Percentiles rank a stretch among this genome's conserved stretches.
Conservation (phyloP, 2,113 vertebrate species). For the Falco punctatus region DNA sequence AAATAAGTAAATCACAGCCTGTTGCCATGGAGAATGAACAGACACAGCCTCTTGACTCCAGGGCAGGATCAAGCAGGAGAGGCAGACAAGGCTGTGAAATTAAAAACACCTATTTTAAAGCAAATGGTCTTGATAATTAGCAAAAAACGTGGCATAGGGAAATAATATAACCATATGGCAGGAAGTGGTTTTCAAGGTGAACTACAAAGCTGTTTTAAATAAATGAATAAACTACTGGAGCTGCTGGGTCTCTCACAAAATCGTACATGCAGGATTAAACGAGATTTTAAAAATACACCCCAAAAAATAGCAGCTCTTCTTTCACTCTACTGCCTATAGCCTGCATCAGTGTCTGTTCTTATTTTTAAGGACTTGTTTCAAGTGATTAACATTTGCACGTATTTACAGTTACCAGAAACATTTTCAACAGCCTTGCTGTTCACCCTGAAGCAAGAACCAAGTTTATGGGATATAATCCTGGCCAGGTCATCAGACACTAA, state of each 20-base stretch:
- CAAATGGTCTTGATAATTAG: constrained; percentile 60
- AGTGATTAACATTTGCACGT: background rate
- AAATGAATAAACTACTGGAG: constrained; percentile 47
- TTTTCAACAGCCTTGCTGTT: background rate
- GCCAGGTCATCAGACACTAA: background rate
- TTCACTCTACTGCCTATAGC: background rate
- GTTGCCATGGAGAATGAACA: constrained; percentile 75
- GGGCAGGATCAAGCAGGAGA: constrained; percentile 55
- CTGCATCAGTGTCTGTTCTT: background rate
- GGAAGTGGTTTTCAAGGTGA: constrained; percentile 65
- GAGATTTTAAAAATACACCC: background rate
- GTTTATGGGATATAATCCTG: background rate
- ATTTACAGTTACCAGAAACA: background rate
- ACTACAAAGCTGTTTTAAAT: constrained; percentile 56
- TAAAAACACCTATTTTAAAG: constrained; percentile 70
- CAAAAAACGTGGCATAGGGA: constrained; percentile 34
- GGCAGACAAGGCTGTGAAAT: constrained; percentile 64
- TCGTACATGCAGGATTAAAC: background rate
- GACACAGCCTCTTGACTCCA: constrained; percentile 52
- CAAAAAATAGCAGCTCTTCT: background rate
- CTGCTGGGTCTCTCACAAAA: background rate
- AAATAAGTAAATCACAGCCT: constrained; percentile 71
- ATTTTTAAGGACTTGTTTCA: constrained; percentile 14
- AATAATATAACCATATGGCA: constrained; percentile 47
- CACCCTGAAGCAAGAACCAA: background rate